Evolutionary conservation across 2,797 vertebrate genomes (phyloP), one percentile per base, ranked within the genome.

Genomic region (Pseudomugil gertrudae): DNA sequence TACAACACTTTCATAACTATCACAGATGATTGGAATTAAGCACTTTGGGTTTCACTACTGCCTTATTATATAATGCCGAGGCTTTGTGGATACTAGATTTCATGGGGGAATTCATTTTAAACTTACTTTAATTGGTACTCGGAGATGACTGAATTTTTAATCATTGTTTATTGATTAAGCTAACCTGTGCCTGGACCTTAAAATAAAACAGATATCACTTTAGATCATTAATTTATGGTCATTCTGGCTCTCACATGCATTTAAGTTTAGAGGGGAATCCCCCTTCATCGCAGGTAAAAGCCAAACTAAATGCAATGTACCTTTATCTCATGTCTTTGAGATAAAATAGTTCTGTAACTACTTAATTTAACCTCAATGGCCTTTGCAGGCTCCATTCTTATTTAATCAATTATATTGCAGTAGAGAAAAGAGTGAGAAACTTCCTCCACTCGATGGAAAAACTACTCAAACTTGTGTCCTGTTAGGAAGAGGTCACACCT

Each of bases 101-200:
- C 66, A 68, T 15, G 36, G 57, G 65, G n/a, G 61, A 74, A 75
- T 72, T 83, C 63, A 86, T 87, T 84, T 87, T 57, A 74, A n/a
- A n/a, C n/a, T n/a, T n/a, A n/a, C n/a, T n/a, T 80, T 75, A 83
- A 72, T 66, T 80, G 47, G 47, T 32, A 9, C 8, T 32, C 8
- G n/a, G 19, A 9, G 40, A 43, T 19, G 3, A 9, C 8, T 9
- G n/a, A 2, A 45, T 45, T 45, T 45, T 45, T 45, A 5, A 45
- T 45, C 8, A 10, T 17, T 43, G 17, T 5, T 19, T 19, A 19
- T 43, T 43, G 15, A 17, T 1, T 19, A 2, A 43, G 1, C 17
- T 43, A 40, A 40, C 17, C 36, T 43, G 19, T 45, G 40, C 40
- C 5, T 43, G 17, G 5, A 43, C 40, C 40, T 43, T n/a, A 43